These are phyloP conservation scores for Polyommatus iphigenia DNA, from an alignment of 2,888 invertebrate genomes.

Conservation along the genomic window DNA sequence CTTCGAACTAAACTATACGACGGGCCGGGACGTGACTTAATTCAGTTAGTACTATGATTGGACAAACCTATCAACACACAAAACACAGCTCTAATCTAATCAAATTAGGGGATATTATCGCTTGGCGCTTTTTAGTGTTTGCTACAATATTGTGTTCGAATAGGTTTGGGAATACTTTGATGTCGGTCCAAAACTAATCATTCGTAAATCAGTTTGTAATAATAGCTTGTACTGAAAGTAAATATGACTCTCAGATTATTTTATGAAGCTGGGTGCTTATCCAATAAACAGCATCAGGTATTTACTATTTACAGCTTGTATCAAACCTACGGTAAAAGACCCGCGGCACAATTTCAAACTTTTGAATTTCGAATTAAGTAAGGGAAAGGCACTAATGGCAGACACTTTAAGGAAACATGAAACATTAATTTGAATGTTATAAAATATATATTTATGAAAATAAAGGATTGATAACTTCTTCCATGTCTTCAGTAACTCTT, in stretches of 20 bases:
- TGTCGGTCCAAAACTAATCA: conserved; percentile 15
- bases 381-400: too few relatives aligned
- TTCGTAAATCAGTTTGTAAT: conserved; percentile 12
- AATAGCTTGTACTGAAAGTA: background rate
- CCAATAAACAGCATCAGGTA: too few relatives aligned
- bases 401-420: too few relatives aligned
- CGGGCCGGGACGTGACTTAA: conserved; percentile 51
- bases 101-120: background rate
- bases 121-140: background rate
- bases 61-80: conserved; percentile 26
- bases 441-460: too few relatives aligned
- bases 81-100: background rate
- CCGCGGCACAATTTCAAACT: too few relatives aligned
- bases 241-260: background rate
- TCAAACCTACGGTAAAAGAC: too few relatives aligned
- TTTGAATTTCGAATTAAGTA: too few relatives aligned
- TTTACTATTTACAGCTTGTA: too few relatives aligned
- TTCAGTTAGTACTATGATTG: conserved; percentile 55
- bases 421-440: too few relatives aligned
- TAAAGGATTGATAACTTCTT: too few relatives aligned
- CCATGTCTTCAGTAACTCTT: too few relatives aligned
- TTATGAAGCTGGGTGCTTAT: background rate
- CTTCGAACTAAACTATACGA: conserved; percentile 49
- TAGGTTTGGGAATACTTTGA: conserved; percentile 27
- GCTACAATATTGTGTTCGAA: conserved; percentile 2